Evolutionary conservation across 2,113 vertebrate genomes (phyloP), one percentile per base, ranked within the genome.

Genomic region (Gobiocypris rarus): DNA sequence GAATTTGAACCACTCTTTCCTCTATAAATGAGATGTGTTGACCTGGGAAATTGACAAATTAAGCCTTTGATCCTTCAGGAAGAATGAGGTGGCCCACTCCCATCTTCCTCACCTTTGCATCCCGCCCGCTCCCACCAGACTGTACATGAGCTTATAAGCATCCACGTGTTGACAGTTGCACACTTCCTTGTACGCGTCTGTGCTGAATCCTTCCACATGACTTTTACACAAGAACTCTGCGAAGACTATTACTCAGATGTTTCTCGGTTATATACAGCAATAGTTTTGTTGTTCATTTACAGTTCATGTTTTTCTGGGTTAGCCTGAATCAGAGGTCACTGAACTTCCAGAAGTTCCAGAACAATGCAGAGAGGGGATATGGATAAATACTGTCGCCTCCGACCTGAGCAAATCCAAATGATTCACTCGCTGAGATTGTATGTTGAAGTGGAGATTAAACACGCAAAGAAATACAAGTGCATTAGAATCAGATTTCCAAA

Each of bases 11-110:
- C 9, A 58, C 41, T 58, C 54, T 86, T 52, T 45, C 75, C 75
- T 80, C 74, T 63, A 67, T 86, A 86, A 88, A 87, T 31, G 24
- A 7, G 19, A 76, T 43, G 85, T 87, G 88, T 75, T 78, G 82
- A 81, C 85, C 61, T 83, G 76, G 83, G 81, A 88, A 87, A 86
- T 24, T 3, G 50, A 9, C 65, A 43, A 50, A 83, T 26, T 13
- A 61, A 41, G 14, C 19, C 80, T 61, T 76, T 84, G 65, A 81
- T 84, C 82, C 82, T 89, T 82, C 81, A 56, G 84, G 34, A 83
- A 86, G 70, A 77, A 83, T 50, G 67, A 78, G 79, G 76, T 69
- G 38, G 61, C 71, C 77, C 19, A 56, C 67, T 63, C 63, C 63
- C 69, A 13, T 34, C 45, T 65, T 74, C 63, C 81, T 56, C 50